A percentile compares a stretch with the other conserved stretches of the same genome.
Evolutionary conservation across 92 coral and sea anemone species (phyloP).

Genomic region (Porites evermanni): DNA sequence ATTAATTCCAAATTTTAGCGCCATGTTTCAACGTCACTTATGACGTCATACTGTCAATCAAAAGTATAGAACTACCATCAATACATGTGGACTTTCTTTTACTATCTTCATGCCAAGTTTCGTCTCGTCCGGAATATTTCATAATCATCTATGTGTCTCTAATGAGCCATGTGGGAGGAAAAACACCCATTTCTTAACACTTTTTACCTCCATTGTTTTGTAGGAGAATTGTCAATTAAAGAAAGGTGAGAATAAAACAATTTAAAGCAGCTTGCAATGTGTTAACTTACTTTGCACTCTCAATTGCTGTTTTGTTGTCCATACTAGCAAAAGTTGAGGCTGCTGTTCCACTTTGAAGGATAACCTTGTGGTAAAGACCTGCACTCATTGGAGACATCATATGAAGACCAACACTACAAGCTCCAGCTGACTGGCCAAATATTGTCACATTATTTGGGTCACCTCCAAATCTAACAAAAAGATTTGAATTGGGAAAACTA

Average conservation of each 20-base stretch:
- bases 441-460: slow-evolving; percentile 17
- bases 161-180: no score
- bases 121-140: no score
- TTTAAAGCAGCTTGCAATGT: neutral
- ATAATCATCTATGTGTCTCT: no score
- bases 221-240: neutral
- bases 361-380: slow-evolving; percentile 56
- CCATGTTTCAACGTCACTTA: no score
- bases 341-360: slow-evolving; percentile 65
- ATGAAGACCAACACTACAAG: slow-evolving; percentile 62
- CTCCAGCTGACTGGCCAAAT: slow-evolving; percentile 19
- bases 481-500: neutral
- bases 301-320: slow-evolving; percentile 25
- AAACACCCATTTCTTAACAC: no score
- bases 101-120: no score
- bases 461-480: slow-evolving; percentile 5
- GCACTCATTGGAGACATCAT: slow-evolving; percentile 62
- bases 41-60: no score
- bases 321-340: slow-evolving; percentile 5
- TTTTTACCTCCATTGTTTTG: no score
- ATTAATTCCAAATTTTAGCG: no score
- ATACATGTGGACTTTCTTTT: no score
- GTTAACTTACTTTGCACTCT: slow-evolving; percentile 3
- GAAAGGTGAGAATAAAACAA: neutral
- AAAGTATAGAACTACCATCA: no score